phyloP scores from a whole-genome alignment of 2,888 invertebrate species.

The Melanargia galathea region DNA sequence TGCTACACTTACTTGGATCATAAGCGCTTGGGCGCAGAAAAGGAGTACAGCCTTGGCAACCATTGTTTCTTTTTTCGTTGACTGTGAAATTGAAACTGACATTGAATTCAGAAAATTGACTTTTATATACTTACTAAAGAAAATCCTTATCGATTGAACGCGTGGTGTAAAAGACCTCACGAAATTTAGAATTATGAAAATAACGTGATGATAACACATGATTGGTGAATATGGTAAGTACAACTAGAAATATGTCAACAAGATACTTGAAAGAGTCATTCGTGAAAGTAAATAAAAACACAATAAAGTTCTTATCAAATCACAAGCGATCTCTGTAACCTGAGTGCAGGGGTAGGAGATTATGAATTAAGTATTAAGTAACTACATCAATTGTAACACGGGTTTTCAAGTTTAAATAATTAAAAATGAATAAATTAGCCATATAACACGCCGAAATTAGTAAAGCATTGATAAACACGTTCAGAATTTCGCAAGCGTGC shows the following conservation, averaged over 20 bases:
- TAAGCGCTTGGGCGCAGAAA: constrained; percentile 47
- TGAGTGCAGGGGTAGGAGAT: no score
- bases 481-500: neutral
- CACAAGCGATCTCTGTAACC: no score
- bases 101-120: neutral
- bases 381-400: no score
- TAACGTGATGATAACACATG: neutral
- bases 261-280: no score
- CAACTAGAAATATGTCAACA: no score
- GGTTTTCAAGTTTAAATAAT: no score
- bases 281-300: no score
- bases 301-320: no score
- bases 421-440: no score
- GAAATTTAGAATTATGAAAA: neutral
- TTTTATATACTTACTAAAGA: constrained; percentile 15
- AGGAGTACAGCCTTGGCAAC: constrained; percentile 43
- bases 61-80: constrained; percentile 39
- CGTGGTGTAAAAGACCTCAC: neutral
- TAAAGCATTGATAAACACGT: neutral
- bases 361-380: no score
- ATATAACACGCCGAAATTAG: no score
- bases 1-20: constrained; percentile 43
- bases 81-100: constrained; percentile 23
- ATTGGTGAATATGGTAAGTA: neutral
- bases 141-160: neutral